Conservation (phyloP, 2,888 invertebrate species). For the Terebella lapidaria region DNA sequence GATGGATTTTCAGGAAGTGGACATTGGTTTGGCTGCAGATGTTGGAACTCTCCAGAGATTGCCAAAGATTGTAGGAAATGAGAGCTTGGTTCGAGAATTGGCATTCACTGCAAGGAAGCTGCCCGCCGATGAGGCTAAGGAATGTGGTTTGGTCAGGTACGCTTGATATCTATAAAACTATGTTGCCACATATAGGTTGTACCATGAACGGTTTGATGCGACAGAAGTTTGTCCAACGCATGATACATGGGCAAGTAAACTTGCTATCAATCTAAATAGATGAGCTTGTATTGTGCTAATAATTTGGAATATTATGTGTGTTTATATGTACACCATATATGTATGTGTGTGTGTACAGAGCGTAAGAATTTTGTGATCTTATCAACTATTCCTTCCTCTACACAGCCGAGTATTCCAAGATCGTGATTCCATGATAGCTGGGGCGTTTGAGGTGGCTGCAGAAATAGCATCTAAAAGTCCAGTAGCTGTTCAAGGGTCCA, state of each 20-base stretch:
- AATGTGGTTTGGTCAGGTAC: slow-evolving; percentile 77
- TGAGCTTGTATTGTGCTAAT: no score
- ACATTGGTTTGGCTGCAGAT: slow-evolving; percentile 85
- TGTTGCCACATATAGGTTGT: no score
- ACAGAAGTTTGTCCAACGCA: no score
- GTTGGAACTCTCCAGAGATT: slow-evolving; percentile 89
- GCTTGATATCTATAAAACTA: no score
- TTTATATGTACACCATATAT: no score
- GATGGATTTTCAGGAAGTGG: slow-evolving; percentile 54
- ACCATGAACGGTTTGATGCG: no score
- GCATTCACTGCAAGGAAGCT: slow-evolving; percentile 82
- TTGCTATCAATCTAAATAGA: no score
- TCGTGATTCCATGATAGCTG: slow-evolving; percentile 68
- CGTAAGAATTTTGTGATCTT: no score
- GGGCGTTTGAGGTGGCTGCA: slow-evolving; percentile 70
- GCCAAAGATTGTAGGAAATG: slow-evolving; percentile 83
- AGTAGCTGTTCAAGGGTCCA: slow-evolving; percentile 88
- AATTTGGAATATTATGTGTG: no score
- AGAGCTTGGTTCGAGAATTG: slow-evolving; percentile 80
- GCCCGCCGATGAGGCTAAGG: slow-evolving; percentile 72
- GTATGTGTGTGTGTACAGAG: no score
- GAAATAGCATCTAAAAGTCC: slow-evolving; percentile 84
- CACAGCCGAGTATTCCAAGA: slow-evolving; percentile 52
- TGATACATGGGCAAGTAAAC: no score
- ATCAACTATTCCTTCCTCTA: no score